A percentile compares a stretch with the other conserved stretches of the same genome.
These are phyloP conservation scores for Hyla sarda DNA, from an alignment of 2,113 vertebrate genomes.

Conservation along the genomic window DNA sequence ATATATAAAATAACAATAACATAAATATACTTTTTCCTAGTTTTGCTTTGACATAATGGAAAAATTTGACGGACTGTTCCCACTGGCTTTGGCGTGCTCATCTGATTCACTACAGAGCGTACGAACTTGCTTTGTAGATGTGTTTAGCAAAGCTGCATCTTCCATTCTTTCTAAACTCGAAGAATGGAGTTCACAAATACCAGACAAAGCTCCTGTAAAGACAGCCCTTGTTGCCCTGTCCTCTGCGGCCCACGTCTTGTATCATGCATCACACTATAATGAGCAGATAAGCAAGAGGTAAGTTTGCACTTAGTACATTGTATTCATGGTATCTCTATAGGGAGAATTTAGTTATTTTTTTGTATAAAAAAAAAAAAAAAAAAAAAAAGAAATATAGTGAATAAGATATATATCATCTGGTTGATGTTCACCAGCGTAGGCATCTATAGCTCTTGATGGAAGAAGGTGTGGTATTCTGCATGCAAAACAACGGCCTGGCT, in stretches of 20 bases:
- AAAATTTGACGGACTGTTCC: slow-evolving; percentile 87
- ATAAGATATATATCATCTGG: too few relatives aligned
- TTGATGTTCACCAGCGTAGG: too few relatives aligned
- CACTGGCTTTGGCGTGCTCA: slow-evolving; percentile 85
- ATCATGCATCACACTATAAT: slow-evolving; percentile 79
- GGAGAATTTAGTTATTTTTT: not conserved
- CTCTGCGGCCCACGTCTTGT: slow-evolving; percentile 77
- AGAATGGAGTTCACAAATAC: slow-evolving; percentile 81
- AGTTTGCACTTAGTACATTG: slow-evolving; percentile 64
- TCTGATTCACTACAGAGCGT: slow-evolving; percentile 86
- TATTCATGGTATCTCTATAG: not conserved
- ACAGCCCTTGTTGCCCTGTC: slow-evolving; percentile 80
- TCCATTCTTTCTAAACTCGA: slow-evolving; percentile 81
- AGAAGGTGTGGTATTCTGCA: not conserved
- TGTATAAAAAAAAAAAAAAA: not conserved
- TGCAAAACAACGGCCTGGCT: too few relatives aligned
- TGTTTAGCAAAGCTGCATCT: slow-evolving; percentile 80
- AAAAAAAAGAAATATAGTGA: too few relatives aligned
- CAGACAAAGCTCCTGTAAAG: slow-evolving; percentile 78
- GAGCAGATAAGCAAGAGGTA: slow-evolving; percentile 80
- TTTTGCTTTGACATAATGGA: slow-evolving; percentile 88
- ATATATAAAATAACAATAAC: not conserved
- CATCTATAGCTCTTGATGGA: not conserved
- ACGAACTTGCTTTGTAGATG: slow-evolving; percentile 85
- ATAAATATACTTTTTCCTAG: slow-evolving; percentile 73